Conservation (phyloP, 2,888 invertebrate genomes). For the Mesorhabditis sp. region DNA sequence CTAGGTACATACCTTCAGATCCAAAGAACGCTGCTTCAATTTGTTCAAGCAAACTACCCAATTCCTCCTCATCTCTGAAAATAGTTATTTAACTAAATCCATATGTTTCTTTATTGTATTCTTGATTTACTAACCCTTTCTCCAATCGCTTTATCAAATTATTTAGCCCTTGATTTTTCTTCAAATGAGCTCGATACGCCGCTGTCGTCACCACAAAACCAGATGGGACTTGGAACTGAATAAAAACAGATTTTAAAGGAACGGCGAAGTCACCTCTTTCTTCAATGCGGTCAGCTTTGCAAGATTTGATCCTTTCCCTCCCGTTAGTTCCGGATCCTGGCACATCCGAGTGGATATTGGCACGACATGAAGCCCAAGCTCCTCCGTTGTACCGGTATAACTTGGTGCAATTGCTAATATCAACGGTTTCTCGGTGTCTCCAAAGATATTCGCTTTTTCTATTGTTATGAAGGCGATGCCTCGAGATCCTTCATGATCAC, state of each 20-base stretch:
- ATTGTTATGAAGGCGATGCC: no score
- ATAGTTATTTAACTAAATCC: no score
- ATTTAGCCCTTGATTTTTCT: constrained; percentile 11
- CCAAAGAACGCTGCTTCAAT: no score
- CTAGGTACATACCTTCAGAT: no score
- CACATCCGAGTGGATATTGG: constrained; percentile 47
- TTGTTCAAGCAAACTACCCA: no score
- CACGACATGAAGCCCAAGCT: constrained; percentile 24
- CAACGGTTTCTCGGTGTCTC: no score
- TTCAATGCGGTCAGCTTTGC: constrained; percentile 66
- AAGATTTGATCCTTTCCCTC: constrained; percentile 77
- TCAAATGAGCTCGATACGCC: constrained; percentile 33
- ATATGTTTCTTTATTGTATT: no score
- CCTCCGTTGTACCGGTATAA: constrained; percentile 19
- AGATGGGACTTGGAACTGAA: constrained; percentile 37
- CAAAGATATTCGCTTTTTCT: no score
- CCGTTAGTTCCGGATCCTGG: constrained; percentile 64
- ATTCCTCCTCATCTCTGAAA: no score
- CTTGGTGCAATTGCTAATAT: not conserved
- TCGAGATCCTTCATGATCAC: no score
- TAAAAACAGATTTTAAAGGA: not conserved
- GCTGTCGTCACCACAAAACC: constrained; percentile 45
- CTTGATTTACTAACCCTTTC: not conserved
- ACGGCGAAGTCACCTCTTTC: constrained; percentile 16
- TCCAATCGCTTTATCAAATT: not conserved